Conservation (phyloP, 2,113 vertebrate genomes). For the Grantiella picta region DNA sequence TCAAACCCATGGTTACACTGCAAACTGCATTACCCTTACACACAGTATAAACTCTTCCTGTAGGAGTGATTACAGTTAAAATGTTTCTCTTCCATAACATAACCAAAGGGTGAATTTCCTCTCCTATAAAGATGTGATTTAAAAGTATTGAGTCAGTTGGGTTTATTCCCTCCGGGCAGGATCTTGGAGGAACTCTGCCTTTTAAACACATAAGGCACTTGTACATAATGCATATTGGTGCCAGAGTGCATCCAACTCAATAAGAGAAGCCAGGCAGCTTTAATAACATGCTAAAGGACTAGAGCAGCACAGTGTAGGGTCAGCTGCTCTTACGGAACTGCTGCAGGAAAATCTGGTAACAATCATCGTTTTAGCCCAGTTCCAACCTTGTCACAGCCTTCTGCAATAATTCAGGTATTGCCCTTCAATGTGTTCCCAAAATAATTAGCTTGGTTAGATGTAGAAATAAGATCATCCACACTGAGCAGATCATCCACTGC, state of each 20-base stretch:
- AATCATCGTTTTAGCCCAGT: neutral
- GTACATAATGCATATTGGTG: neutral
- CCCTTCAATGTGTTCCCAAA: neutral
- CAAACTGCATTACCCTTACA: neutral
- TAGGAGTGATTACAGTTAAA: neutral
- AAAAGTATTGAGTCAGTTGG: neutral
- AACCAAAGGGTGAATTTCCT: neutral
- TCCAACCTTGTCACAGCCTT: neutral
- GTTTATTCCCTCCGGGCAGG: neutral
- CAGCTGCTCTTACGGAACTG: neutral
- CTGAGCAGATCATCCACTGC: neutral
- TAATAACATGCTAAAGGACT: neutral
- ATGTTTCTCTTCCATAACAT: neutral
- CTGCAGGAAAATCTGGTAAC: neutral
- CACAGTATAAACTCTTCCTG: neutral
- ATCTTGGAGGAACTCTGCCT: constrained; percentile 2
- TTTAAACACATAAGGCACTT: neutral
- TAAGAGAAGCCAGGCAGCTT: neutral
- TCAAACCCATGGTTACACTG: neutral
- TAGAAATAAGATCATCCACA: neutral
- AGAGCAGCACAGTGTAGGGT: neutral
- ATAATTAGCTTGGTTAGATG: neutral
- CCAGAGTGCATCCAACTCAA: neutral
- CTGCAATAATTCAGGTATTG: fast-evolving
- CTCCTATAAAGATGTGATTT: neutral